Base-by-base conservation (phyloP, 2,113 vertebrate species). In the Elanus axillaris region DNA sequence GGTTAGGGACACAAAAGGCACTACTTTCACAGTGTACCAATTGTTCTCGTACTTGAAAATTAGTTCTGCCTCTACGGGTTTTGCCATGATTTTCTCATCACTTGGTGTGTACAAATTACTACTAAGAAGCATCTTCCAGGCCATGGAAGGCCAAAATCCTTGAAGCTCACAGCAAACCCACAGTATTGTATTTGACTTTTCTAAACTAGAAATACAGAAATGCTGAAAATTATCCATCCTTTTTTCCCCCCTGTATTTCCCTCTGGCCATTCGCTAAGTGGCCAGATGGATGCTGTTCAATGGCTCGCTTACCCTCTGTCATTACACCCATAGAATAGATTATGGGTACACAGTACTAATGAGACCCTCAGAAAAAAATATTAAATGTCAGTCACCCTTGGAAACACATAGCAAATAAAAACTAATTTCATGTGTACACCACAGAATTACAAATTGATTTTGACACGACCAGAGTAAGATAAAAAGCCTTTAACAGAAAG, bases 401-500 rank as follows among this genome's bases (percentile, higher is more conserved):
- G 93, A 97, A 97, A 96, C 71, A 94, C 69, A 63, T 19, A 90
- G 64, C 62, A 95, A 97, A 96, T 95, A 96, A 94, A 94, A 95
- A 93, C 55, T 95, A 96, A 96, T 96, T 95, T 94, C 69, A 86
- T 29, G 67, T 74, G 81, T 90, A 94, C 40, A 94, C 87, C 84
- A 93, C 53, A 73, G 91, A 94, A 94, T 66, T 89, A 86, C 87
- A 96, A 97, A 97, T 95, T 95, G 84, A 76, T 93, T 97, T 95
- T 97, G 97, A 97, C 93, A 76, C 75, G 3, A 90, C 62, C 78
- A 86, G 81, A 93, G 77, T 63, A 95, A 96, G 91, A 96, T 94
- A 96, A 96, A 97, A 97, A 96, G 93, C 50, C 67, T 91, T 42
- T 83, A 95, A 91, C 87, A 95, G 63, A 97, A 97, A 97, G 81